phyloP scores from a whole-genome alignment of 2,888 invertebrate species.

The Ectemnius continuus region DNA sequence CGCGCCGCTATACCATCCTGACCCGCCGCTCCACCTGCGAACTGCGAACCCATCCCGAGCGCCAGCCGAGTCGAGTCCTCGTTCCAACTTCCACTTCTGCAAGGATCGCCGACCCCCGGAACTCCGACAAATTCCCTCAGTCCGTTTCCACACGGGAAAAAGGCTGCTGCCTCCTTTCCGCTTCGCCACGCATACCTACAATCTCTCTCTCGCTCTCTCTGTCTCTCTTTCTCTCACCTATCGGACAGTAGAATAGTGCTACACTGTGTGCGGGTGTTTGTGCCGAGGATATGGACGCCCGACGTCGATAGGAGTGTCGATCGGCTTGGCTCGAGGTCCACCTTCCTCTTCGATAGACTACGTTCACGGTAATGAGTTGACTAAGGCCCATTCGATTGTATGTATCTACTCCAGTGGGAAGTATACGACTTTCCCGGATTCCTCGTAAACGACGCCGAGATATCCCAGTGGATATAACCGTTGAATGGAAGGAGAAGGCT shows the following conservation, averaged over 20 bases:
- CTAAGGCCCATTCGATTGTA: no score
- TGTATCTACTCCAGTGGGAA: no score
- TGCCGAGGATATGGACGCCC: constrained; percentile 7
- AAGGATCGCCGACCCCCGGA: neutral
- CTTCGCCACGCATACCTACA: neutral
- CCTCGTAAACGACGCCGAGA: no score
- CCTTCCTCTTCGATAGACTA: neutral
- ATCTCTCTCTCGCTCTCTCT: neutral
- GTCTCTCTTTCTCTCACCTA: neutral
- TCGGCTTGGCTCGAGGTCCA: neutral
- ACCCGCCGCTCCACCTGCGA: constrained; percentile 1
- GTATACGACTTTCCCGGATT: no score
- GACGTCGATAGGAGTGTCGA: constrained; percentile 13
- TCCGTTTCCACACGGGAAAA: constrained; percentile 13
- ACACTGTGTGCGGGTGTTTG: constrained; percentile 10
- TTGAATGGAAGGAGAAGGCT: neutral
- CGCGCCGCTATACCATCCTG: neutral
- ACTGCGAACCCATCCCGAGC: neutral
- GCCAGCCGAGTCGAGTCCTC: neutral
- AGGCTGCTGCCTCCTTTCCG: constrained; percentile 4
- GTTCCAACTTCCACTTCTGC: neutral
- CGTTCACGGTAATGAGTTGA: no score
- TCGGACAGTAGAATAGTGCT: neutral
- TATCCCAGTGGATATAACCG: neutral
- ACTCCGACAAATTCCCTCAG: constrained; percentile 21